Percentiles rank a stretch among this genome's conserved stretches.
Conservation (phyloP, 35 echinoderm and acorn worm species). For the Apostichopus parvimensis region DNA sequence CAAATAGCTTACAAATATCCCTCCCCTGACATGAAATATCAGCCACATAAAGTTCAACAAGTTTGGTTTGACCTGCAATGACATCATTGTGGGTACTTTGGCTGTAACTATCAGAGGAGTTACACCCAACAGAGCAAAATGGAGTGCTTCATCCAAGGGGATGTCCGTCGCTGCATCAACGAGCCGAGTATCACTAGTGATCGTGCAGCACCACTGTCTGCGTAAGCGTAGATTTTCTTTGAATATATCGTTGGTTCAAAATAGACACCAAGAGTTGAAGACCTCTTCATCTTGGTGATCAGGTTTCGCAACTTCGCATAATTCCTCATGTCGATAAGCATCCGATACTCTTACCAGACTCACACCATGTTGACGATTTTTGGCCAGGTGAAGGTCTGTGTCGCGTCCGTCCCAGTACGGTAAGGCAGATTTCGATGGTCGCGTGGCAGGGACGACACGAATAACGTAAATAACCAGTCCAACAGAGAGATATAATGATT, state of each 20-base stretch:
- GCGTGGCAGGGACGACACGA: too few species aligned
- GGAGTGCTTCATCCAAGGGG: not conserved
- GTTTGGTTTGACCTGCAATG: conserved; percentile 15
- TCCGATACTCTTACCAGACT: conserved; percentile 18
- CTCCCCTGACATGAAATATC: not conserved
- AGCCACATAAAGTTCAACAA: conserved; percentile 25
- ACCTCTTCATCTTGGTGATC: not conserved
- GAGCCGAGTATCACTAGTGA: not conserved
- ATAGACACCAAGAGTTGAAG: not conserved
- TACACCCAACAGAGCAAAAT: conserved; percentile 8
- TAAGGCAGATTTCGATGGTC: too few species aligned
- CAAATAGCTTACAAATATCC: conserved; percentile 20
- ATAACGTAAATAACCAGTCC: too few species aligned
- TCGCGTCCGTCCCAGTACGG: too few species aligned
- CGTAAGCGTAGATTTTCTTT: not conserved
- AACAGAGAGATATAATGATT: too few species aligned
- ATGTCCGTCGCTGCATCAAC: not conserved
- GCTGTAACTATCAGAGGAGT: conserved; percentile 14
- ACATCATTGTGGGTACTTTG: not conserved
- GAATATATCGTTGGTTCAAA: not conserved
- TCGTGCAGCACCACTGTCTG: not conserved
- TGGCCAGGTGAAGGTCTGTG: not conserved
- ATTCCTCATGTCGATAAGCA: not conserved
- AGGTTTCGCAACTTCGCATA: not conserved
- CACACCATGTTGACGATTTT: not conserved